phyloP scores from a whole-genome alignment of 1,140 invertebrate genomes.

The Diuraphis noxia region DNA sequence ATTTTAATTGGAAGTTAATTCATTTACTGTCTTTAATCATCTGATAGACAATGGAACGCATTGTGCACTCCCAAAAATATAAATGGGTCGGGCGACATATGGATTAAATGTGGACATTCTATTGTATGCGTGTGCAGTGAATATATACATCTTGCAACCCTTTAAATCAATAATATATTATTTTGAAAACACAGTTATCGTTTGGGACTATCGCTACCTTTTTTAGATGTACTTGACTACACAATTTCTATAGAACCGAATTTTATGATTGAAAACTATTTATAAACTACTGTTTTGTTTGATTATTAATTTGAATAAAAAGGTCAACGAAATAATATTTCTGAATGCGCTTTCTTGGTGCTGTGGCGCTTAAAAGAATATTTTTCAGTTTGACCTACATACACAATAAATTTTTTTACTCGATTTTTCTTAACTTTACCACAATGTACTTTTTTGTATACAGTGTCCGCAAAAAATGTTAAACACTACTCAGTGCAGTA shows the following conservation, averaged over 20 bases:
- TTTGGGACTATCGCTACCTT: background rate
- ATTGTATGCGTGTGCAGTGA: background rate
- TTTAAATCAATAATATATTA: constrained; percentile 46
- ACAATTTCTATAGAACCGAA: background rate
- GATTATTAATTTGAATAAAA: background rate
- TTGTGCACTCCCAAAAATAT: background rate
- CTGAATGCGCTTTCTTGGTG: too few species aligned
- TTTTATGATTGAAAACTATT: background rate
- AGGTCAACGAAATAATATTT: constrained; percentile 1
- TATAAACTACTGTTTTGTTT: background rate
- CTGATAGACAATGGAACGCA: background rate
- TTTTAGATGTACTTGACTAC: background rate
- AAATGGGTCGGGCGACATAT: constrained; percentile 31
- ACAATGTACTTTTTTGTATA: background rate
- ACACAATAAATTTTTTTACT: background rate
- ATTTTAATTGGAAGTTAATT: background rate
- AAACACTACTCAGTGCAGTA: background rate
- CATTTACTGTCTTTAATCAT: background rate
- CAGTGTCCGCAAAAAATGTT: background rate
- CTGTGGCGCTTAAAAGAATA: constrained; percentile 18
- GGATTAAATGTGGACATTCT: constrained; percentile 18
- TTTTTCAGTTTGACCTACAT: constrained; percentile 40
- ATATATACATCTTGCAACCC: background rate
- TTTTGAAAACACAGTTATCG: constrained; percentile 13
- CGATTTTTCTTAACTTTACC: background rate